These are phyloP conservation scores for Scaptomyza caliginosa DNA, from an alignment of 2,888 invertebrate genomes.

Conservation along the genomic window DNA sequence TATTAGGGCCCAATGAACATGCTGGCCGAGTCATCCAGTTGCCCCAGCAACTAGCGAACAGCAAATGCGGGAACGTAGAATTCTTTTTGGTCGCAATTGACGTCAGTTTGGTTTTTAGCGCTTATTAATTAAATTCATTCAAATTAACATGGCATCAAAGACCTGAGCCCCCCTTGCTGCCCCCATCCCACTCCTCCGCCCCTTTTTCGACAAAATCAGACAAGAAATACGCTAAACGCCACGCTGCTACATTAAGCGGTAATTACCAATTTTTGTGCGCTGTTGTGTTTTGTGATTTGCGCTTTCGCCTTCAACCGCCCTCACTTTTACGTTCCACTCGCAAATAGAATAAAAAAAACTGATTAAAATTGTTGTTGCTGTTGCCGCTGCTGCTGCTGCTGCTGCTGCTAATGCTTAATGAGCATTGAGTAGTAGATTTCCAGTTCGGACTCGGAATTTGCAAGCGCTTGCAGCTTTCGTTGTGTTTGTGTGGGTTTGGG, in stretches of 20 bases:
- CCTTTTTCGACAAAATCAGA: no score
- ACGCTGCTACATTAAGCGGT: slow-evolving; percentile 27
- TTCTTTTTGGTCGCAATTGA: slow-evolving; percentile 50
- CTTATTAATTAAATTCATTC: slow-evolving; percentile 82
- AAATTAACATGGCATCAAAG: slow-evolving; percentile 69
- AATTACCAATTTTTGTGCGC: slow-evolving; percentile 67
- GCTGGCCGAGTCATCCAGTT: slow-evolving; percentile 31
- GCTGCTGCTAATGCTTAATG: slow-evolving; percentile 41
- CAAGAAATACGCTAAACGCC: not conserved
- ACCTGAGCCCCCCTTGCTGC: not conserved
- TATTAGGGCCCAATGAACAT: slow-evolving; percentile 35
- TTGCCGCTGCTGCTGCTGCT: slow-evolving; percentile 32
- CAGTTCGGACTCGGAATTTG: not conserved
- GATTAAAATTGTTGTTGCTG: slow-evolving; percentile 76
- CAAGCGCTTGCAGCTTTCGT: not conserved
- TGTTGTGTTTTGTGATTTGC: slow-evolving; percentile 69
- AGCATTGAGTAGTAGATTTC: slow-evolving; percentile 19
- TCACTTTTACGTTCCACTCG: slow-evolving; percentile 1
- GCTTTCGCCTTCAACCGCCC: slow-evolving; percentile 24
- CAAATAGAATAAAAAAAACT: slow-evolving; percentile 52
- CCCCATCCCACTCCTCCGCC: no score
- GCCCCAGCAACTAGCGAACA: slow-evolving; percentile 24
- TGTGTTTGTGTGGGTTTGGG: not conserved
- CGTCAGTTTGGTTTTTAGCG: slow-evolving; percentile 74
- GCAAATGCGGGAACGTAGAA: slow-evolving; percentile 8